These are phyloP conservation scores for Malurus elegans DNA, from an alignment of 2,113 vertebrate genomes.

Conservation along the genomic window DNA sequence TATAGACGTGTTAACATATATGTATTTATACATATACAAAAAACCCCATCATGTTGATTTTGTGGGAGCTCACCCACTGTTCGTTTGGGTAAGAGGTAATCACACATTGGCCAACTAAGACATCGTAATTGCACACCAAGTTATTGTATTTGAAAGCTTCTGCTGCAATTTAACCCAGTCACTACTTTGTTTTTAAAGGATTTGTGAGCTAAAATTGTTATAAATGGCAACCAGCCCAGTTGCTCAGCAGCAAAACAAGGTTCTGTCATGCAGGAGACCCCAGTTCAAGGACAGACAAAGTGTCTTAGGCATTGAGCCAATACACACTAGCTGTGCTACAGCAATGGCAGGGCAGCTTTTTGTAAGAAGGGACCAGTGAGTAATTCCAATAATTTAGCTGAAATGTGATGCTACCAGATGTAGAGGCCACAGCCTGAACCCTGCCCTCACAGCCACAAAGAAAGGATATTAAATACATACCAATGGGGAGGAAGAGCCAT, in stretches of 20 bases:
- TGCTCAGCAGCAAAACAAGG: slow-evolving; percentile 46
- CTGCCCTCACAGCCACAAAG: slow-evolving; percentile 44
- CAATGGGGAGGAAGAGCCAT: slow-evolving; percentile 45
- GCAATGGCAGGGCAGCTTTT: not conserved
- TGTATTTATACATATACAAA: not conserved
- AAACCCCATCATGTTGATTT: not conserved
- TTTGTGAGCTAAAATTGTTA: slow-evolving; percentile 55
- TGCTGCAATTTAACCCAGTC: slow-evolving; percentile 52
- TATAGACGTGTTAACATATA: not conserved
- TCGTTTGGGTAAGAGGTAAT: slow-evolving; percentile 41
- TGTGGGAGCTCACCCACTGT: not conserved
- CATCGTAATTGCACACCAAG: slow-evolving; percentile 33
- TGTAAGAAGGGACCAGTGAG: not conserved
- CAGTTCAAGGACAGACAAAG: slow-evolving; percentile 51
- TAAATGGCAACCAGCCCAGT: slow-evolving; percentile 44
- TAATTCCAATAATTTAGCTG: slow-evolving; percentile 4
- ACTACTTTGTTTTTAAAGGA: slow-evolving; percentile 34
- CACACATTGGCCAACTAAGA: slow-evolving; percentile 9
- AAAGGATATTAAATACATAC: slow-evolving; percentile 61
- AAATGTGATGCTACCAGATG: slow-evolving; percentile 45
- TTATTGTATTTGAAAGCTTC: slow-evolving; percentile 56
- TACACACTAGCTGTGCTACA: not conserved
- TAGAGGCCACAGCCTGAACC: slow-evolving; percentile 41
- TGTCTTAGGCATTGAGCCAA: slow-evolving; percentile 36
- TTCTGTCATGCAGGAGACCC: slow-evolving; percentile 30